Conservation (phyloP, 1,140 invertebrate genomes). For the Cylas formicarius region DNA sequence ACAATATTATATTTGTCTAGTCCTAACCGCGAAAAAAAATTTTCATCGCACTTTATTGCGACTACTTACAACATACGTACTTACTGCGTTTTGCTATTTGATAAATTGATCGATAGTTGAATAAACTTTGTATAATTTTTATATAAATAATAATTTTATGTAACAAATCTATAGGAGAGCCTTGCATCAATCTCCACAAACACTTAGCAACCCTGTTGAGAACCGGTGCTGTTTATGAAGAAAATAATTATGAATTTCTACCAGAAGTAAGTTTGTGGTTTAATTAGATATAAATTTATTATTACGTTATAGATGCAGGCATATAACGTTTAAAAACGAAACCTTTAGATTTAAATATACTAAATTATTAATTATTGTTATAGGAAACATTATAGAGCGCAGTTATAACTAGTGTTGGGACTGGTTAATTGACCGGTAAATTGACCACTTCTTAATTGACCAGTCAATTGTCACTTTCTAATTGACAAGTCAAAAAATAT, state of each 20-base stretch:
- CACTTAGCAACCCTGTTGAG: conserved; percentile 22
- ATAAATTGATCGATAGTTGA: background rate
- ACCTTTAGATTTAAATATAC: too few species aligned
- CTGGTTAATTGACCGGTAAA: too few species aligned
- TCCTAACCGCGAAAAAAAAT: background rate
- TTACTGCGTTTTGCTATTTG: background rate
- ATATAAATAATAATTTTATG: background rate
- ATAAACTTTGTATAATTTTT: conserved; percentile 1
- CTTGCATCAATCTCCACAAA: conserved; percentile 11
- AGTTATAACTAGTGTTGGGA: too few species aligned
- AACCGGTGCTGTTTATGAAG: conserved; percentile 7
- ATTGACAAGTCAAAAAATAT: too few species aligned
- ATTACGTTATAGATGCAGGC: background rate
- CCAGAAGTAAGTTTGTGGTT: conserved; percentile 22
- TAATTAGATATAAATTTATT: conserved; percentile 1
- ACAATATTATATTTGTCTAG: background rate
- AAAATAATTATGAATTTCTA: conserved; percentile 27
- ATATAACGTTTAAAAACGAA: too few species aligned
- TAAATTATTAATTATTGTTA: too few species aligned
- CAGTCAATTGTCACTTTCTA: too few species aligned
- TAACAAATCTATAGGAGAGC: conserved; percentile 26
- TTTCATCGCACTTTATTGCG: too few species aligned
- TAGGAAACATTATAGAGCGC: too few species aligned
- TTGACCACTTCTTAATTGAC: too few species aligned
- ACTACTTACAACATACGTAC: too few species aligned